phyloP scores from a whole-genome alignment of 1,140 invertebrate species.

The Lineus longissimus region DNA sequence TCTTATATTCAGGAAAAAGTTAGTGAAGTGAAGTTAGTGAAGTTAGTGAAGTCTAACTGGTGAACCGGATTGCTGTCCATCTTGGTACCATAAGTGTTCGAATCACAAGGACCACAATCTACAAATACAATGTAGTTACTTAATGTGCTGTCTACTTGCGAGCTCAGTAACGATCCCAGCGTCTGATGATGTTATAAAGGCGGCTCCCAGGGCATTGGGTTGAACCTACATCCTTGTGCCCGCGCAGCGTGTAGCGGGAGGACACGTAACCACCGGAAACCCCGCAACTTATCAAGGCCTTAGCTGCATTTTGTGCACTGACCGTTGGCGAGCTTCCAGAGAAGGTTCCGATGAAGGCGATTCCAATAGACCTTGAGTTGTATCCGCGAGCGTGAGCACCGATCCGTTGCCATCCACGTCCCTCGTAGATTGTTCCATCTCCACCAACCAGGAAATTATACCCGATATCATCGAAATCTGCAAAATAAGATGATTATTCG shows the following conservation, averaged over 20 bases:
- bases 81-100: no score
- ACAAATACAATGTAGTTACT: no score
- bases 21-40: no score
- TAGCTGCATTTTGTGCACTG: slow-evolving; percentile 20
- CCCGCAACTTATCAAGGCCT: slow-evolving; percentile 29
- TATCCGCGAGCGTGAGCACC: slow-evolving; percentile 26
- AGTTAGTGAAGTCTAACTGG: no score
- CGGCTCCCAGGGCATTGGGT: slow-evolving; percentile 29
- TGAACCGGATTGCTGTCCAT: no score
- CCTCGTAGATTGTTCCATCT: slow-evolving; percentile 30
- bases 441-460: slow-evolving; percentile 34
- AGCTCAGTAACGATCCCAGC: slow-evolving; percentile 52
- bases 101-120: no score
- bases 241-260: slow-evolving; percentile 25
- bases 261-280: slow-evolving; percentile 21
- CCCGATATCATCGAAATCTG: slow-evolving; percentile 30
- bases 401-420: slow-evolving; percentile 24
- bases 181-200: slow-evolving; percentile 58
- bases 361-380: slow-evolving; percentile 58
- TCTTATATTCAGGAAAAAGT: no score
- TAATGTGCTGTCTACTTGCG: no score
- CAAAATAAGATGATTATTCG: background rate
- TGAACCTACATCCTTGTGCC: slow-evolving; percentile 27
- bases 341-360: slow-evolving; percentile 65
- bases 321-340: slow-evolving; percentile 22